These are phyloP conservation scores for Dinomys branickii DNA, from an alignment of 2,113 vertebrate species.

Conservation along the genomic window DNA sequence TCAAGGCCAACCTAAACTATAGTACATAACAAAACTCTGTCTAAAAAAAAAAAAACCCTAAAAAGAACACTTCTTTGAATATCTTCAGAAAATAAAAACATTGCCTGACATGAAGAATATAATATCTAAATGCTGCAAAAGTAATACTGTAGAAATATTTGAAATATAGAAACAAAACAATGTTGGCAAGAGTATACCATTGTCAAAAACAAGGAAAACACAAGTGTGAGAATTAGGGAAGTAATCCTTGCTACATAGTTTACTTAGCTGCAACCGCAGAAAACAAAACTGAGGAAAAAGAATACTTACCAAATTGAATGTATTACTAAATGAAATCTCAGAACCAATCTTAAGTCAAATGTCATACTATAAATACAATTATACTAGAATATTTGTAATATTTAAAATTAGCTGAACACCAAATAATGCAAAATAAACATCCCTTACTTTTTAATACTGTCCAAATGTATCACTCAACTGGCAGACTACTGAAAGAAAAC, in stretches of 20 bases:
- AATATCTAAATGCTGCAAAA: not conserved
- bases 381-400: not conserved
- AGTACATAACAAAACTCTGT: not conserved
- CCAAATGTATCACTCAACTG: not conserved
- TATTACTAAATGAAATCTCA: conserved; percentile 17
- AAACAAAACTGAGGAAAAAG: not conserved
- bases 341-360: not conserved
- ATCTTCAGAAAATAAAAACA: not conserved
- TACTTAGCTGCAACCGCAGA: not conserved
- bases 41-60: not conserved
- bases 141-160: not conserved
- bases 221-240: not conserved
- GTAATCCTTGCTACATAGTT: not conserved
- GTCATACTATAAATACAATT: not conserved
- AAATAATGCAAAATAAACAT: conserved; percentile 28
- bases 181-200: not conserved
- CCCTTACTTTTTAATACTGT: not conserved
- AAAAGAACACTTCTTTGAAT: not conserved
- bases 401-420: not conserved
- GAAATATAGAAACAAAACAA: not conserved
- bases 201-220: conserved; percentile 33
- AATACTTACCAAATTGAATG: conserved; percentile 17
- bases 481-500: not conserved
- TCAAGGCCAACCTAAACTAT: not conserved
- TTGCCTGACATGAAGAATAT: not conserved